These are phyloP conservation scores for Poecile montanus DNA, from an alignment of 2,797 vertebrate species.

Conservation along the genomic window DNA sequence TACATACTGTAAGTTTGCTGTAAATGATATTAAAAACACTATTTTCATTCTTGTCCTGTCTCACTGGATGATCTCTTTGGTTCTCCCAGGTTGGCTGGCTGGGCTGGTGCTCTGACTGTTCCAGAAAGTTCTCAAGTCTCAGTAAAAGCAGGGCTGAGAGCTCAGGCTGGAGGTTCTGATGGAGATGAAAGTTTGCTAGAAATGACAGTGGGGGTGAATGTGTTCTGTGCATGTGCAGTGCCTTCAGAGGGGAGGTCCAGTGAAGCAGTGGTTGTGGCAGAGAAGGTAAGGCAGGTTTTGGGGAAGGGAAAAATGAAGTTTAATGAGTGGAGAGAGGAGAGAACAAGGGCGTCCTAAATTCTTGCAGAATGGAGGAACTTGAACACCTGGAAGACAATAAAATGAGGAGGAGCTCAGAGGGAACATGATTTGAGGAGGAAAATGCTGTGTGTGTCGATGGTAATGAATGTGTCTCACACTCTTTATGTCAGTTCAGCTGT, in stretches of 20 bases:
- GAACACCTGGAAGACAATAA: background rate
- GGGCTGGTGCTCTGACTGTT: background rate
- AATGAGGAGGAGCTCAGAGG: background rate
- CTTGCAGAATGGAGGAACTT: background rate
- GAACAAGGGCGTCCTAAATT: background rate
- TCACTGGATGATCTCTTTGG: slow-evolving; percentile 53
- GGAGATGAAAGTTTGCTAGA: background rate
- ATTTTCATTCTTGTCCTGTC: slow-evolving; percentile 80
- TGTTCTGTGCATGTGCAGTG: rapidly evolving
- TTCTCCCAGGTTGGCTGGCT: background rate
- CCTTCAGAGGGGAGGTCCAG: background rate
- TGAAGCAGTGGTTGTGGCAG: background rate
- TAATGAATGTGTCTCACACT: background rate
- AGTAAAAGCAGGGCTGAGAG: background rate
- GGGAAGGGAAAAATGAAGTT: background rate
- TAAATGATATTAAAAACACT: slow-evolving; percentile 82
- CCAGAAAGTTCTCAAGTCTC: background rate
- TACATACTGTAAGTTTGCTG: slow-evolving; percentile 79
- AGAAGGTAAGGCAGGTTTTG: background rate
- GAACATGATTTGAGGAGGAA: background rate
- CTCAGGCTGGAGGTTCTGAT: background rate
- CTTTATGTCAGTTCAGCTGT: slow-evolving; percentile 39
- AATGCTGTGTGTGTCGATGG: background rate
- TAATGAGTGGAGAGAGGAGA: background rate
- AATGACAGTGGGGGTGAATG: background rate